phyloP scores from a whole-genome alignment of 2,113 vertebrate genomes.

The Castor canadensis region DNA sequence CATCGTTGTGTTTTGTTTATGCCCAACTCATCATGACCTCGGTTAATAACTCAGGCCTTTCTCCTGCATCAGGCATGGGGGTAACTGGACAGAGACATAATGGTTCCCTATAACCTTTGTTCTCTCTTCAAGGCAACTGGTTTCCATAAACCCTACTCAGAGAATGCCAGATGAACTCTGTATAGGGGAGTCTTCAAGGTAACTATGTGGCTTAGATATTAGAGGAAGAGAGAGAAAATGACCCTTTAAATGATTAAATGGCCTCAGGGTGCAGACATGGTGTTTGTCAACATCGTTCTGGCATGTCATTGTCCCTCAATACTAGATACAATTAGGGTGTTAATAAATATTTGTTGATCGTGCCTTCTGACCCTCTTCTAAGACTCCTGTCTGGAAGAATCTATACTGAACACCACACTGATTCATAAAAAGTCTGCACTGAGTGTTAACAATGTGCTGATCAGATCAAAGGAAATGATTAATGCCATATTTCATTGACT shows the following conservation, averaged over 20 bases:
- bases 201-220: neutral
- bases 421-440: neutral
- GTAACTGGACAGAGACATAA: neutral
- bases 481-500: neutral
- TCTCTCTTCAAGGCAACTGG: neutral
- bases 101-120: neutral
- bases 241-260: neutral
- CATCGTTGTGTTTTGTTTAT: neutral
- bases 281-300: neutral
- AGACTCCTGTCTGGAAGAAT: neutral
- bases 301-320: neutral
- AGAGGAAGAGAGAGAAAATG: neutral
- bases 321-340: neutral
- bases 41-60: neutral
- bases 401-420: neutral
- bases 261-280: neutral
- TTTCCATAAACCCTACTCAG: neutral
- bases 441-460: neutral
- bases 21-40: neutral
- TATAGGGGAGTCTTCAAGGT: neutral
- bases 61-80: neutral
- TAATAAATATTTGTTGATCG: neutral
- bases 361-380: neutral
- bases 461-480: conserved; percentile 13
- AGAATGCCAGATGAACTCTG: neutral